Evolutionary conservation across 2,888 invertebrate genomes (phyloP).

Genomic region (Ferrisia virgata): DNA sequence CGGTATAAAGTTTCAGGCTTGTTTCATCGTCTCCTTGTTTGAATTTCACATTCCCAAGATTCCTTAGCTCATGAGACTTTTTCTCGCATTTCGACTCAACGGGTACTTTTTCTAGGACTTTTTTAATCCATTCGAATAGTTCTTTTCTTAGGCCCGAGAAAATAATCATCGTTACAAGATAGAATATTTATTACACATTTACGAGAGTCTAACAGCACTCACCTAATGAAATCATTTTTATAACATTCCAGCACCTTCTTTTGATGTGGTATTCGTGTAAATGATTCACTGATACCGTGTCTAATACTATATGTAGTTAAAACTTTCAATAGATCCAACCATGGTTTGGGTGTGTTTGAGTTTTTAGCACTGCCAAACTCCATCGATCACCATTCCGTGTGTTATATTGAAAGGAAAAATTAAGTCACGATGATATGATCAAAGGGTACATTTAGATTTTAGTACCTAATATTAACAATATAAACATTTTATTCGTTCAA

Average conservation of each 20-base stretch:
- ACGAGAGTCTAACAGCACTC: background rate
- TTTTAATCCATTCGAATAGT: background rate
- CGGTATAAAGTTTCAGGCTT: constrained; percentile 62
- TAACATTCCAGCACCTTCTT: constrained; percentile 44
- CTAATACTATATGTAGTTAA: constrained; percentile 20
- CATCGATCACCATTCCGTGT: background rate
- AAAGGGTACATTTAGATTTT: background rate
- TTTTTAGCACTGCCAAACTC: background rate
- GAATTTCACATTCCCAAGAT: constrained; percentile 61
- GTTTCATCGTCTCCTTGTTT: constrained; percentile 57
- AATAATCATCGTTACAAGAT: background rate
- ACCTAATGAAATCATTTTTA: constrained; percentile 44
- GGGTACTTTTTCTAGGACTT: constrained; percentile 22
- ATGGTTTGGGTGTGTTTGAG: constrained; percentile 32
- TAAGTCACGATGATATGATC: background rate
- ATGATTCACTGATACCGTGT: constrained; percentile 35
- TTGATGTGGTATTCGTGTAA: background rate
- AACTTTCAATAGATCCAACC: constrained; percentile 36
- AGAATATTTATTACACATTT: background rate
- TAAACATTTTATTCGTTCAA: background rate
- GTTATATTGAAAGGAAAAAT: background rate
- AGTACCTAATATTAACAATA: background rate
- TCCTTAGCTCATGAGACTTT: constrained; percentile 54
- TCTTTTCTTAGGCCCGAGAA: background rate
- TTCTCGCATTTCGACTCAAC: constrained; percentile 51